Evolutionary conservation across 1,140 invertebrate species (phyloP).

Genomic region (Anastrepha ludens): DNA sequence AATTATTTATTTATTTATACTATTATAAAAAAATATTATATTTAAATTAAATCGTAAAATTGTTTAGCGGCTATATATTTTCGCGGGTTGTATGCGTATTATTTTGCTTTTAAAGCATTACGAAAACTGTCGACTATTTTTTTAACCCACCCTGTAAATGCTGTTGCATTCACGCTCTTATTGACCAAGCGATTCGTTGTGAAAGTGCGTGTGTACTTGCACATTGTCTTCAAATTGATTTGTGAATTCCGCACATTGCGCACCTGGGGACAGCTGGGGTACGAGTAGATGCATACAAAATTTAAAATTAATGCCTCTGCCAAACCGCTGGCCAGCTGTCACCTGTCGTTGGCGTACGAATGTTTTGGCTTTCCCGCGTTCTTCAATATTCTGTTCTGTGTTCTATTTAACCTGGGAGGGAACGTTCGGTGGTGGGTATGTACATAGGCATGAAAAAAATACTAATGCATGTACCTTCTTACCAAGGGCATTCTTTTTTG

Average conservation of each 20-base stretch:
- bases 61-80: too few relatives aligned
- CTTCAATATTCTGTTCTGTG: not conserved
- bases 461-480: not conserved
- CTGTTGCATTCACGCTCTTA: not conserved
- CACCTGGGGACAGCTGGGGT: not conserved
- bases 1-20: too few relatives aligned
- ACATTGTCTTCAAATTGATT: not conserved
- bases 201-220: not conserved
- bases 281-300: not conserved
- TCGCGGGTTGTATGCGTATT: too few relatives aligned
- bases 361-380: not conserved
- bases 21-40: too few relatives aligned
- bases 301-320: conserved; percentile 9
- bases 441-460: not conserved
- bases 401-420: conserved; percentile 23
- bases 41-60: too few relatives aligned
- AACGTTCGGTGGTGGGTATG: not conserved
- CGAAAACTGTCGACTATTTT: too few relatives aligned
- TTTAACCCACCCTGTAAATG: not conserved
- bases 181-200: not conserved
- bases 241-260: not conserved
- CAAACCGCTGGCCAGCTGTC: conserved; percentile 33
- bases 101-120: too few relatives aligned
- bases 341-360: not conserved
- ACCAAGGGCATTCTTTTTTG: too few relatives aligned